Base-by-base conservation (phyloP, 2,113 vertebrate genomes). In the Catharus minimus region DNA sequence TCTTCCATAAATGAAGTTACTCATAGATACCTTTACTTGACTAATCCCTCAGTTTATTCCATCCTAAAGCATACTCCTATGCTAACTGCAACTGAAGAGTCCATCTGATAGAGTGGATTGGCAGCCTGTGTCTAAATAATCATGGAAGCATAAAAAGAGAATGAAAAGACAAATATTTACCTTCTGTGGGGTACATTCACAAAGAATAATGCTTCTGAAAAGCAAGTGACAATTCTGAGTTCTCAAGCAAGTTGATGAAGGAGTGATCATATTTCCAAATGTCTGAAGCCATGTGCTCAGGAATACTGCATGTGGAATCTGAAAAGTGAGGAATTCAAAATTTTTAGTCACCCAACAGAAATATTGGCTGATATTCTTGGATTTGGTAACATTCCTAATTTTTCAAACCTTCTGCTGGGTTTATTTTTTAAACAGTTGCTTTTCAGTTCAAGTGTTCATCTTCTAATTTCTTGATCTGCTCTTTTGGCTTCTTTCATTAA, bases 301-400 rank as follows among this genome's bases (percentile, higher is more conserved):
- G 65, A 74, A 39, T 80, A 41, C n/a, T 69, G 47, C 7, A 39
- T 47, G 3, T 91, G 55, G 38, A 23, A 36, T 72, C 18, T 80
- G 56, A 92, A 83, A 77, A 86, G 10, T 20, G 36, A 86, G 23
- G 43, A 82, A 82, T 55, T 80, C 10, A 90, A 49, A 82, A 80
- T 46, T 53, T 6, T 33, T 65, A 39, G 32, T 55, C 5, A 4
- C 57, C 15, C 55, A 66, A n/a, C 33, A 89, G 55, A 94, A 83
- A 72, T 58, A 60, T 7, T 73, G 76, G 47, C 39, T 11, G 3
- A 46, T 55, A 62, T 46, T 64, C 6, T 33, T 62, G 5, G 24
- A 38, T 82, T 82, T 91, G 66, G 18, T 76, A 46, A 53, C 24
- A 49, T 64, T 79, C 49, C 7, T 72, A 64, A 49, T 73, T 91